A percentile compares a stretch with the other conserved stretches of the same genome.
Evolutionary conservation across 2,888 invertebrate genomes (phyloP).

Genomic region (Lucinisca nassula): DNA sequence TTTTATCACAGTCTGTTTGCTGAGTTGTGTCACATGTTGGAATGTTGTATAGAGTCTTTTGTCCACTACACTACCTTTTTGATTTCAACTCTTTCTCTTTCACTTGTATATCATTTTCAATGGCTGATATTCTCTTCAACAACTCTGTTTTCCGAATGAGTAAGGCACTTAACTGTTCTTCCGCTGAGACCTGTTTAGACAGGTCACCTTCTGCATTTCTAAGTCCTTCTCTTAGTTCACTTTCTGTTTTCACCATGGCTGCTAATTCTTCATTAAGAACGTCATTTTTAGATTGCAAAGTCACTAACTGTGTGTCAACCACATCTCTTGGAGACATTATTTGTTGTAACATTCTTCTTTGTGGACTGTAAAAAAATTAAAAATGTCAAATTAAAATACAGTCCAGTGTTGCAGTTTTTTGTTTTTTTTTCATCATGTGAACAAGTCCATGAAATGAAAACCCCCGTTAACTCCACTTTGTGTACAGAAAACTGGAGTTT

Average conservation of each 20-base stretch:
- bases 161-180: conserved; percentile 74
- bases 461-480: too few species aligned
- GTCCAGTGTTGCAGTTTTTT: too few species aligned
- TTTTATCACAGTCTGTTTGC: not conserved
- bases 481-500: too few species aligned
- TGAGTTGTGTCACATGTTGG: not conserved
- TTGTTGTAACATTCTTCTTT: conserved; percentile 65
- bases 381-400: too few species aligned
- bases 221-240: conserved; percentile 79
- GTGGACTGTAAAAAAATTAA: conserved; percentile 61
- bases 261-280: conserved; percentile 79
- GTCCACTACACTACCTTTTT: conserved; percentile 44
- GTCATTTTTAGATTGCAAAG: conserved; percentile 79
- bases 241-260: conserved; percentile 74
- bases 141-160: conserved; percentile 76
- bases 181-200: conserved; percentile 39
- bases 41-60: not conserved
- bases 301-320: conserved; percentile 79
- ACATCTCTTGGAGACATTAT: conserved; percentile 75
- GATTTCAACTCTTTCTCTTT: conserved; percentile 81
- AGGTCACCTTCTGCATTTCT: conserved; percentile 68
- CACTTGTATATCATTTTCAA: conserved; percentile 79
- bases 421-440: too few species aligned
- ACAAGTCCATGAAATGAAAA: too few species aligned
- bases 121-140: conserved; percentile 74